Evolutionary conservation across 1,140 invertebrate genomes (phyloP), one percentile per base, ranked within the genome.

Genomic region (Wiebesia pumilae): DNA sequence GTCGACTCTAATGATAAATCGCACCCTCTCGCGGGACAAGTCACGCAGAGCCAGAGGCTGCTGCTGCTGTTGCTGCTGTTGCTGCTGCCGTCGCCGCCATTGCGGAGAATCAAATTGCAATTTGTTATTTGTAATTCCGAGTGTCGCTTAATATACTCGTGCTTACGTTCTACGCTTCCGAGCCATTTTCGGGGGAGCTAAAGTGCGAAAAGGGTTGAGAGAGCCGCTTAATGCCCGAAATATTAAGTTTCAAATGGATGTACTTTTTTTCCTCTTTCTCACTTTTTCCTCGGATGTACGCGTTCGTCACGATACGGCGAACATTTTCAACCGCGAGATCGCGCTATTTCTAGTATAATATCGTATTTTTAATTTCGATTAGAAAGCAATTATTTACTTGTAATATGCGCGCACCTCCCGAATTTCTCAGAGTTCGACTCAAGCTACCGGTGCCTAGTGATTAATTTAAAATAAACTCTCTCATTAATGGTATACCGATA

Each of bases 51-150:
- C 82, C 54, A 40, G 84, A 88, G 85, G 38, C 87, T 89, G 77
- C 83, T 71, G 86, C 65, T 58, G 69, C 86, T 77, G 24, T 24
- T 62, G 3, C 51, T 54, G 9, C n/a, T n/a, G n/a, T n/a, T 88
- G 75, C 81, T 75, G 87, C 69, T 54, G 73, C 86, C 12, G 12
- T 30, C 58, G 21, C 40, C 24, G 24, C 33, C 65, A 40, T 69
- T 69, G 71, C 91, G 89, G 90, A 89, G 91, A 93, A 93, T 94
- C 93, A 94, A 94, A 94, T 94, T 94, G 92, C 93, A 94, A 94
- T 94, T 94, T 94, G 93, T 94, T 94, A 94, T 94, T 94, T 94
- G 93, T 94, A 94, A 94, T 94, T 94, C 93, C 92, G 91, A 93
- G 93, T 94, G 93, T 91, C 92, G 93, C 91, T 93, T 94, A 93